Base-by-base conservation (phyloP, 2,797 vertebrate genomes). In the Dryobates pubescens region DNA sequence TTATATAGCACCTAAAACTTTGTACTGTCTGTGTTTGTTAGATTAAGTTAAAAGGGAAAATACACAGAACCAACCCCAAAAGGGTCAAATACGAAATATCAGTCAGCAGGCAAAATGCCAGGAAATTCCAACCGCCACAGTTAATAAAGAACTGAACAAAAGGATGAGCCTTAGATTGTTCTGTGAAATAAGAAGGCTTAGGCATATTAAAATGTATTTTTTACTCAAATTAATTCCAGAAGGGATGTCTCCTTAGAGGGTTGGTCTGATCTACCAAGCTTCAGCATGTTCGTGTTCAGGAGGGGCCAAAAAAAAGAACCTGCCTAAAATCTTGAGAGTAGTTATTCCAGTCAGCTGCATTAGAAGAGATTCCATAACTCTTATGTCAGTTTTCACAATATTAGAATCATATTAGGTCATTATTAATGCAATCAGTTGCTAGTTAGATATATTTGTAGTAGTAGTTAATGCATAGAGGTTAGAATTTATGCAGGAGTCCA, bases 1-100 rank as follows among this genome's bases (percentile, higher is more conserved):
- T 94, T 96, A 53, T 45, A 74, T 47, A 47, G 70, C 58, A 92
- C 53, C 51, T 92, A 90, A 86, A 91, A 57, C 29, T 82, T 80
- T 83, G 62, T 67, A 85, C 61, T 85, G 43, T 32, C 29, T 71
- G 47, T 72, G 73, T 71, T 92, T 79, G 69, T 93, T 82, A 93
- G 65, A 85, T 93, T 90, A 84, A 93, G 86, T 94, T 90, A 92
- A 94, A 93, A 94, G 75, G 70, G 88, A 92, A 90, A 94, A 92
- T 92, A 96, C 86, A 94, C 86, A 93, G 56, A 88, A 93, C 32
- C 72, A 89, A 80, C 18, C n/a, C 51, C 45, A 51, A 79, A 92
- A 93, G 43, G 69, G 38, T 92, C 73, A 91, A 89, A 90, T 83
- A 96, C 53, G 86, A 96, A 93, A 69, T 94, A 93, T 78, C 84